Conservation (phyloP, 2,888 invertebrate species). For the Drosophila planitibia region DNA sequence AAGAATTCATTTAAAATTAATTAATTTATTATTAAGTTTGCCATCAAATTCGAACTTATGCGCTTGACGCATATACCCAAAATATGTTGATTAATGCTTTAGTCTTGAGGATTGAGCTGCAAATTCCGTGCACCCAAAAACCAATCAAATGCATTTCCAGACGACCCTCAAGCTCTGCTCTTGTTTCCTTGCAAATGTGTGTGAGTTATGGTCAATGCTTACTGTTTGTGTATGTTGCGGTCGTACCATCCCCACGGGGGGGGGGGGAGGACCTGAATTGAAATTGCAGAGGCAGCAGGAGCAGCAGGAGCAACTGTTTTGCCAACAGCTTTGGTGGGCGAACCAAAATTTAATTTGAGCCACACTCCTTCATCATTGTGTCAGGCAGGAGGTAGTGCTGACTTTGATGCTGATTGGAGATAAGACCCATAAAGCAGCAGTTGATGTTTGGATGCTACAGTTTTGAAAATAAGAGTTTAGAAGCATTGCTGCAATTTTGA, state of each 20-base stretch:
- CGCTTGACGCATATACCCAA: constrained; percentile 14
- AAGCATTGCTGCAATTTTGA: background rate
- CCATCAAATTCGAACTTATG: constrained; percentile 20
- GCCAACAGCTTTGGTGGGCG: constrained; percentile 9
- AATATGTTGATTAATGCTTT: constrained; percentile 43
- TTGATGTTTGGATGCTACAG: background rate
- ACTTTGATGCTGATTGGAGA: constrained; percentile 9
- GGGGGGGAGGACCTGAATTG: background rate
- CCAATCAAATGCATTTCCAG: constrained; percentile 34
- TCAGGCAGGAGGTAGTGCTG: background rate
- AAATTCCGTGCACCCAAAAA: constrained; percentile 23
- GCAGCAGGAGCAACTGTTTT: constrained; percentile 28
- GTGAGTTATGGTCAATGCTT: constrained; percentile 25
- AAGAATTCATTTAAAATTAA: background rate
- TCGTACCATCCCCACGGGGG: background rate
- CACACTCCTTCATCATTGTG: constrained; percentile 33
- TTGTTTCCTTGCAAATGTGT: background rate
- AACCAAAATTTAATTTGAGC: constrained; percentile 40
- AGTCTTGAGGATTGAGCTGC: constrained; percentile 5
- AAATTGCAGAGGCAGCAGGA: constrained; percentile 1
- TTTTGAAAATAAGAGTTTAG: background rate
- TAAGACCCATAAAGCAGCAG: background rate
- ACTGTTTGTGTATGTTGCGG: constrained; percentile 35
- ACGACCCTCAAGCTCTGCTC: background rate
- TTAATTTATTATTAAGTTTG: background rate